Evolutionary conservation across 2,888 invertebrate species (phyloP).

Genomic region (Parnassius glacialis): DNA sequence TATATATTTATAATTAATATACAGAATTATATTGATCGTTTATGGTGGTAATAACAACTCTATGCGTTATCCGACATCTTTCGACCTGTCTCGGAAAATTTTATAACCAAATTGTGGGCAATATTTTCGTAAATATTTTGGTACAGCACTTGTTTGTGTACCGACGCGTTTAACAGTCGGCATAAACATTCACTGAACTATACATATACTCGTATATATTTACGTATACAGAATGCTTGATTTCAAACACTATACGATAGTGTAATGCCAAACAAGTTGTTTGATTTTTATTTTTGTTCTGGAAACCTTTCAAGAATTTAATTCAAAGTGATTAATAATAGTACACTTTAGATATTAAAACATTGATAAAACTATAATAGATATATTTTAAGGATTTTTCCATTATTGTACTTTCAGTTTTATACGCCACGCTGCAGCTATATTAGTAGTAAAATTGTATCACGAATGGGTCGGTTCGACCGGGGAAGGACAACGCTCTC

Average conservation of each 20-base stretch:
- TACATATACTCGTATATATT: background rate
- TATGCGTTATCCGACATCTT: constrained; percentile 37
- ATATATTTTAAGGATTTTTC: too few relatives aligned
- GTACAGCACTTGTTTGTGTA: constrained; percentile 65
- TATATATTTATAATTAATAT: too few relatives aligned
- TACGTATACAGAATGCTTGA: too few relatives aligned
- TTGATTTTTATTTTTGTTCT: constrained; percentile 1
- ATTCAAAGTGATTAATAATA: too few relatives aligned
- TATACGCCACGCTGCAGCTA: too few relatives aligned
- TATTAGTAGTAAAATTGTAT: too few relatives aligned
- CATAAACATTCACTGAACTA: constrained; percentile 48
- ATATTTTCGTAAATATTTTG: constrained; percentile 79
- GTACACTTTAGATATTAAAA: too few relatives aligned
- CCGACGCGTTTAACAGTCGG: constrained; percentile 50
- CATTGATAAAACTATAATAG: too few relatives aligned
- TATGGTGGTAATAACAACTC: constrained; percentile 51
- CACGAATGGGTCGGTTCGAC: too few relatives aligned
- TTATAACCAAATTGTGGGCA: constrained; percentile 75
- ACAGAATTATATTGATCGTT: constrained; percentile 1
- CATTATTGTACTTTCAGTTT: too few relatives aligned
- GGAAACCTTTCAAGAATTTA: constrained; percentile 3
- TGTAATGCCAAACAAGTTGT: background rate
- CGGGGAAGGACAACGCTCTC: too few relatives aligned
- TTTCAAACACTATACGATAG: too few relatives aligned
- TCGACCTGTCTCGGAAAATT: constrained; percentile 62